A percentile compares a stretch with the other conserved stretches of the same genome.
These are phyloP conservation scores for Apamea crenata DNA, from an alignment of 2,888 invertebrate species.

Conservation along the genomic window DNA sequence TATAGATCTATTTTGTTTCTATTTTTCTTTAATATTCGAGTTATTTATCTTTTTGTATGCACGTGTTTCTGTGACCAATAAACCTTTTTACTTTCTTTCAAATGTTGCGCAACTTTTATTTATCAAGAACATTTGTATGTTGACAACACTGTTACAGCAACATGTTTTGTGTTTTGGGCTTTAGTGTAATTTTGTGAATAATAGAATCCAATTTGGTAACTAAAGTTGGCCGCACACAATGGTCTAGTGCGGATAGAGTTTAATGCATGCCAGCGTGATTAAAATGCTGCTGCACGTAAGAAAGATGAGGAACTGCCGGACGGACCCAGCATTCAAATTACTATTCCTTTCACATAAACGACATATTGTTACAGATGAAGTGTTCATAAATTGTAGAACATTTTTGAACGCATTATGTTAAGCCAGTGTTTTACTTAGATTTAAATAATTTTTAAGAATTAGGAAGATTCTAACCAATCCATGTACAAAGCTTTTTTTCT, in stretches of 20 bases:
- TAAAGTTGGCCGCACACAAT: slow-evolving; percentile 48
- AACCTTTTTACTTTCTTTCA: background rate
- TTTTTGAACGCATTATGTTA: background rate
- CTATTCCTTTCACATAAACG: slow-evolving; percentile 15
- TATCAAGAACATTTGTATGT: background rate
- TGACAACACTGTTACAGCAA: background rate
- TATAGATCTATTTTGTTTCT: no score
- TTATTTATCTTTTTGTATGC: background rate
- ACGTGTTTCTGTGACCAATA: background rate
- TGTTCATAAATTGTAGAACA: slow-evolving; percentile 3
- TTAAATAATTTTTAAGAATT: background rate
- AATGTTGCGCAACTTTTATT: background rate
- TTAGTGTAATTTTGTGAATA: slow-evolving; percentile 49
- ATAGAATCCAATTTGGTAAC: slow-evolving; percentile 50
- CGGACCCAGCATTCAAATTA: slow-evolving; percentile 36
- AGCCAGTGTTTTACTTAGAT: background rate
- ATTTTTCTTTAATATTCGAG: background rate
- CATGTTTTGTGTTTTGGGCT: background rate
- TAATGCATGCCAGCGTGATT: slow-evolving; percentile 56
- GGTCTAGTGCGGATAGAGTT: slow-evolving; percentile 1
- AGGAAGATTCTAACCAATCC: background rate
- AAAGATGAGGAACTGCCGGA: slow-evolving; percentile 40
- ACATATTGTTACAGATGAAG: slow-evolving; percentile 29
- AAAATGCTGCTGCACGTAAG: slow-evolving; percentile 53
- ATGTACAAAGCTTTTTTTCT: background rate